Evolutionary conservation across 2,113 vertebrate genomes (phyloP).

Genomic region (Plestiodon gilberti): DNA sequence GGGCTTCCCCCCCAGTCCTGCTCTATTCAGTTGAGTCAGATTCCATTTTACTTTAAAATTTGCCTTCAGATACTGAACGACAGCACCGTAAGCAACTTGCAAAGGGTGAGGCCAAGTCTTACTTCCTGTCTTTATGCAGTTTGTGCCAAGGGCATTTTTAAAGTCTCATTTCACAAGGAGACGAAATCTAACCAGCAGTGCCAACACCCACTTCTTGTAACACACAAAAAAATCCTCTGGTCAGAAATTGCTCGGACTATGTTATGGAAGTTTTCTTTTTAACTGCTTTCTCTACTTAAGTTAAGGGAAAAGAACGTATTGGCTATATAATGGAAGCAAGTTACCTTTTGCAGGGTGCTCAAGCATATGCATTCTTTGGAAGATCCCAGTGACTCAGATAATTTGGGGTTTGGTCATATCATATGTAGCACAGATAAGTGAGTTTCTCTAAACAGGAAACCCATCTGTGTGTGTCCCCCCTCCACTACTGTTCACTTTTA

Average conservation of each 20-base stretch:
- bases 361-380: neutral
- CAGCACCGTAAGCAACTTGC: conserved; percentile 22
- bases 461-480: neutral
- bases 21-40: neutral
- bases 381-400: neutral
- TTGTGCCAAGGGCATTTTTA: neutral
- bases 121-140: conserved; percentile 38
- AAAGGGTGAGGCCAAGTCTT: neutral
- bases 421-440: neutral
- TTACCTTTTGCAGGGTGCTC: neutral
- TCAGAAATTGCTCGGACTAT: neutral
- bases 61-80: neutral
- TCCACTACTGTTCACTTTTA: neutral
- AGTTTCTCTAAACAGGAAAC: neutral
- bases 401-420: neutral
- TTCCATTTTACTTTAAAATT: conserved; percentile 5
- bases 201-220: neutral
- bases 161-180: neutral
- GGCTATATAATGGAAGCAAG: neutral
- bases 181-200: neutral
- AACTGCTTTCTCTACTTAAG: neutral
- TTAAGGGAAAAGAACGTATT: neutral
- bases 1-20: neutral
- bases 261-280: neutral
- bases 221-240: neutral